A percentile compares a stretch with the other conserved stretches of the same genome.
Conservation (phyloP, 2,113 vertebrate genomes). For the Lagopus muta region DNA sequence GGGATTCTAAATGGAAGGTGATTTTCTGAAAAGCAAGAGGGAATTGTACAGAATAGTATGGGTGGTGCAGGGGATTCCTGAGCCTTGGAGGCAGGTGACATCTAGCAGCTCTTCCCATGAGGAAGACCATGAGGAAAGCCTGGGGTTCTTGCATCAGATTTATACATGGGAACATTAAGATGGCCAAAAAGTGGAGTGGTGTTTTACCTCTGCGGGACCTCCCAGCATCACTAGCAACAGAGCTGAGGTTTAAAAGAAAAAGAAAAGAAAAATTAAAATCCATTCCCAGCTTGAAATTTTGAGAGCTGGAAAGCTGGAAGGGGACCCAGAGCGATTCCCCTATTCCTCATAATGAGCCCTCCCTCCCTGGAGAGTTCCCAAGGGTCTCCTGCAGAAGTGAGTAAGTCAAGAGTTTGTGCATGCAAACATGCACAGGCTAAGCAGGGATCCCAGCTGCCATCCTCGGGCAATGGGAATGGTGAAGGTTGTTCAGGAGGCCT, state of each 20-base stretch:
- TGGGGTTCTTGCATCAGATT: neutral
- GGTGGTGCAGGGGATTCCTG: neutral
- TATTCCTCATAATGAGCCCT: neutral
- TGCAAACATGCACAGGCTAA: neutral
- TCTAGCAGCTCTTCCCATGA: neutral
- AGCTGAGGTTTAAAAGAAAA: neutral
- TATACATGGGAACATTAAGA: neutral
- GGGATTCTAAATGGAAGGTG: neutral
- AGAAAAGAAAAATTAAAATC: neutral
- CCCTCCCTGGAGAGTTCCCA: neutral
- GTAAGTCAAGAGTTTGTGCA: slow-evolving; percentile 1
- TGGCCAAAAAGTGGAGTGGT: neutral
- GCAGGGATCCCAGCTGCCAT: neutral
- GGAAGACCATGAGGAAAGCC: neutral
- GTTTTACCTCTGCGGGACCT: neutral
- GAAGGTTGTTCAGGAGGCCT: neutral
- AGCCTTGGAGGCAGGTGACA: neutral
- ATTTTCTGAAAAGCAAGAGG: neutral
- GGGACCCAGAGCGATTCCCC: neutral
- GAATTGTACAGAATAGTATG: neutral
- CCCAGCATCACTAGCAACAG: neutral
- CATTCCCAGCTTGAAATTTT: neutral
- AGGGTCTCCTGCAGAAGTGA: neutral
- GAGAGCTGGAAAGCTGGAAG: neutral
- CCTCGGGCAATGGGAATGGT: rapidly evolving